Base-by-base conservation (phyloP, 2,797 vertebrate species). In the Chelonia mydas region DNA sequence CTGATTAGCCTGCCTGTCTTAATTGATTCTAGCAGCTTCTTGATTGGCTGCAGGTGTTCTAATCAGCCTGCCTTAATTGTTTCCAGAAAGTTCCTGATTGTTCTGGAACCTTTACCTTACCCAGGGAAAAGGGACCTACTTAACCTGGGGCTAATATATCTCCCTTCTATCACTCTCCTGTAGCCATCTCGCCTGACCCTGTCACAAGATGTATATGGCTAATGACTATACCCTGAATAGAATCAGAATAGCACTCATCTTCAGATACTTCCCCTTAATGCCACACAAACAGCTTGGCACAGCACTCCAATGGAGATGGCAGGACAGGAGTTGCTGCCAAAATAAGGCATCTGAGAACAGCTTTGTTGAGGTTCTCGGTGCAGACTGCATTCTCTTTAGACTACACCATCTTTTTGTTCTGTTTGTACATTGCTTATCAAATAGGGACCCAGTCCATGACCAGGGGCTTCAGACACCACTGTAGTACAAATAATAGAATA, bases 171-270 rank as follows among this genome's bases (percentile, higher is more conserved):
- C 41, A 41, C 41, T 41, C 41, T 41, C 41, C 41, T 41, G 41
- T 41, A 41, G 41, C 41, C 41, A 41, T 41, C 41, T 41, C 41
- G 41, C 41, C 41, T 41, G 41, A 41, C 41, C 41, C 41, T 41
- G 41, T 41, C 41, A 41, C 41, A 41, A 41, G 41, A 57, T 41
- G 23, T 5, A 68, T 15, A 27, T 33, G 13, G 83, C 49, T 61
- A 93, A 76, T 0, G 1, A 78, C 31, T 72, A 72, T 31, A 37
- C 68, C 23, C 77, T 0, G 0, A 17, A 53, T 3, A 51, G 3
- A 0, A 33, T 19, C 19, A 28, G 13, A 49, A 41, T 0, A 4
- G 50, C 1, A 0, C 59, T 54, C 27, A 5, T 41, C 86, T 93
- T 7, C n/a, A 28, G 9, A 61, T 51, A 80, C 25, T 51, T 28